Evolutionary conservation across 2,888 invertebrate genomes (phyloP).

Genomic region (Drosophila parthenogenetica): DNA sequence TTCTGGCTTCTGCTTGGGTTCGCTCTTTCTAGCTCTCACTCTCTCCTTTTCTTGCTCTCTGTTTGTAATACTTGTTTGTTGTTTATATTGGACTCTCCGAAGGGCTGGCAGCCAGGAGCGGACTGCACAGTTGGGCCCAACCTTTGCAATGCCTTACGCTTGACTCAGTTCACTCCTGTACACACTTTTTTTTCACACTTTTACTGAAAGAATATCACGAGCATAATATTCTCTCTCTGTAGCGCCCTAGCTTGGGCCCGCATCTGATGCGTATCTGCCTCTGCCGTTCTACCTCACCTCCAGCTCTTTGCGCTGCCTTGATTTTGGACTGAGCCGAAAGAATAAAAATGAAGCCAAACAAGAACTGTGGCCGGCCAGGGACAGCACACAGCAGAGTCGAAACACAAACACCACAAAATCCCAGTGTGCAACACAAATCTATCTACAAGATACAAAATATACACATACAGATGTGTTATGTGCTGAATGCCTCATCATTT

Average conservation of each 20-base stretch:
- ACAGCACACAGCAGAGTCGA: constrained; percentile 35
- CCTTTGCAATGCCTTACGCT: not conserved
- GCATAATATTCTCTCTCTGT: constrained; percentile 4
- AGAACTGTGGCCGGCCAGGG: constrained; percentile 53
- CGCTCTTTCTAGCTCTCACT: constrained; percentile 21
- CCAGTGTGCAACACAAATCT: constrained; percentile 57
- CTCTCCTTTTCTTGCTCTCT: constrained; percentile 27
- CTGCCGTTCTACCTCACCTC: constrained; percentile 6
- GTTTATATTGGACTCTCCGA: constrained; percentile 37
- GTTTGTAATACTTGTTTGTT: constrained; percentile 24
- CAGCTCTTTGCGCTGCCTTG: constrained; percentile 5
- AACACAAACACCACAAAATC: constrained; percentile 60
- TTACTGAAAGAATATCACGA: constrained; percentile 45
- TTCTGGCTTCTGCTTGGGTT: constrained; percentile 25
- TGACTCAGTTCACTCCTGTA: constrained; percentile 22
- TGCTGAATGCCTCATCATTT: constrained; percentile 50
- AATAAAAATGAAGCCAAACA: constrained; percentile 58
- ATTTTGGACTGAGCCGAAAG: constrained; percentile 27
- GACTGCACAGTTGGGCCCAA: constrained; percentile 10
- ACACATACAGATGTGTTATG: constrained; percentile 35
- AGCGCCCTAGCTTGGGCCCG: constrained; percentile 46
- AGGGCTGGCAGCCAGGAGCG: constrained; percentile 45
- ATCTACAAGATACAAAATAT: constrained; percentile 48
- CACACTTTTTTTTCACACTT: constrained; percentile 50
- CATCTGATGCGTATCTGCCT: constrained; percentile 27